These are phyloP conservation scores for Aldabrachelys gigantea DNA, from an alignment of 2,113 vertebrate species.

Conservation along the genomic window DNA sequence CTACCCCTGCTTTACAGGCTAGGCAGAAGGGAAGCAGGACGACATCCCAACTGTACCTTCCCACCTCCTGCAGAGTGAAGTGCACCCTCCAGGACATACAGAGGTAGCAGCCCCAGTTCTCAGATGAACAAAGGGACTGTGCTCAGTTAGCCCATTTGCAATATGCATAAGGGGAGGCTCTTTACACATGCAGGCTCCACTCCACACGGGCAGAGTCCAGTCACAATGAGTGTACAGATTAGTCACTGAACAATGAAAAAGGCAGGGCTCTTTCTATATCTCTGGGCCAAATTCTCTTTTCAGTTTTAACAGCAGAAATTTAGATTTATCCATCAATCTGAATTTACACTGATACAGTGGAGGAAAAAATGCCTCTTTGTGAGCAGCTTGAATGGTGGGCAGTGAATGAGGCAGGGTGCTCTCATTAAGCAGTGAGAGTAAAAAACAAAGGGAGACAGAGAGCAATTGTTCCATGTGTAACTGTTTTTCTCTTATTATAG, in stretches of 20 bases:
- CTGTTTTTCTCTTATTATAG: background rate
- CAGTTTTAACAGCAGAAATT: background rate
- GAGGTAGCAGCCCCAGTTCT: background rate
- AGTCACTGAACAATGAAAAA: background rate
- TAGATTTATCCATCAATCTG: background rate
- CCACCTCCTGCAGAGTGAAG: background rate
- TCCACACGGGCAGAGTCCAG: too few relatives aligned
- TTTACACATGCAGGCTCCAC: too few relatives aligned
- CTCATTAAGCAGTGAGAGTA: background rate
- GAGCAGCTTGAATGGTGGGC: background rate
- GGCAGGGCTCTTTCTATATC: background rate
- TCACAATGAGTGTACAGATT: background rate
- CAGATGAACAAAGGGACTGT: background rate
- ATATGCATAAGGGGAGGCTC: too few relatives aligned
- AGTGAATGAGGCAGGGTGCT: accelerated
- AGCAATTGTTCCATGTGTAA: accelerated
- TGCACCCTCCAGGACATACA: background rate
- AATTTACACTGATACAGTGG: too few relatives aligned
- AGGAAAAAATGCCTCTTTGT: background rate
- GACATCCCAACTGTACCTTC: background rate
- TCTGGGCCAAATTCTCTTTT: accelerated
- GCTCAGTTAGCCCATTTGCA: background rate
- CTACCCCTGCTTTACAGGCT: accelerated
- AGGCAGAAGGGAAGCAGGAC: background rate
- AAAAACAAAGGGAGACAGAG: background rate